phyloP scores from a whole-genome alignment of 2,797 vertebrate genomes.

The Hozukius guyotensis region DNA sequence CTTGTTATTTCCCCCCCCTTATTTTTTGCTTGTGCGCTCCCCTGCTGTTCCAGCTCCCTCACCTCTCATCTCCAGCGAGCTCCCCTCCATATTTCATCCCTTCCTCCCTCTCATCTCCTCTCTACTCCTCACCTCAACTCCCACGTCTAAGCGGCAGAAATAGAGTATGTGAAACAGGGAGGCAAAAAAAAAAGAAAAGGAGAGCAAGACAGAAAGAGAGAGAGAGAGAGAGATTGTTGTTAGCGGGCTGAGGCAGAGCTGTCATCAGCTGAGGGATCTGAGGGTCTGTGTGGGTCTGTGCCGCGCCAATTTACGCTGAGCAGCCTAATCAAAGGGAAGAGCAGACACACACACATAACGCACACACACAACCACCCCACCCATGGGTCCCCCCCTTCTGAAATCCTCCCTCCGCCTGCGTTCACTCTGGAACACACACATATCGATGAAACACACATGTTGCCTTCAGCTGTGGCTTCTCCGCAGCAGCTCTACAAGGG shows the following conservation, averaged over 20 bases:
- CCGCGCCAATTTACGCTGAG: slow-evolving; percentile 79
- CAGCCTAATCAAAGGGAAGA: slow-evolving; percentile 79
- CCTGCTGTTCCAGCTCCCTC: slow-evolving; percentile 62
- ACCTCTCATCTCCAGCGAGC: slow-evolving; percentile 69
- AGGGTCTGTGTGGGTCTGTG: slow-evolving; percentile 66
- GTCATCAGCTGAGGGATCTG: slow-evolving; percentile 81
- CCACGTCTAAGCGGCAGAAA: slow-evolving; percentile 76
- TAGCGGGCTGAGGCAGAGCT: slow-evolving; percentile 76
- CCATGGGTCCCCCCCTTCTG: slow-evolving; percentile 39
- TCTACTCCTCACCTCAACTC: slow-evolving; percentile 73
- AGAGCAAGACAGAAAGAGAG: slow-evolving; percentile 60
- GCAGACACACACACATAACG: slow-evolving; percentile 10
- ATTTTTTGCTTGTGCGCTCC: slow-evolving; percentile 49
- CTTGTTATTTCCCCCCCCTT: slow-evolving; percentile 53
- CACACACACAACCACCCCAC: slow-evolving; percentile 29
- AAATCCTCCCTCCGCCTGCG: slow-evolving; percentile 28
- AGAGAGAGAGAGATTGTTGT: slow-evolving; percentile 67
- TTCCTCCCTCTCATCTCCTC: slow-evolving; percentile 52
- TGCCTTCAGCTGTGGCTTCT: slow-evolving; percentile 27
- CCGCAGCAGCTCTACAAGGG: background rate
- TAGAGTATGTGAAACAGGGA: slow-evolving; percentile 65
- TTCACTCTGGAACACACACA: slow-evolving; percentile 37
- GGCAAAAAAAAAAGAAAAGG: slow-evolving; percentile 35
- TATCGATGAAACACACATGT: slow-evolving; percentile 27
- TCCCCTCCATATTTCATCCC: slow-evolving; percentile 47